Evolutionary conservation across 2,113 vertebrate species (phyloP).

Genomic region (Sclerurus mexicanus): DNA sequence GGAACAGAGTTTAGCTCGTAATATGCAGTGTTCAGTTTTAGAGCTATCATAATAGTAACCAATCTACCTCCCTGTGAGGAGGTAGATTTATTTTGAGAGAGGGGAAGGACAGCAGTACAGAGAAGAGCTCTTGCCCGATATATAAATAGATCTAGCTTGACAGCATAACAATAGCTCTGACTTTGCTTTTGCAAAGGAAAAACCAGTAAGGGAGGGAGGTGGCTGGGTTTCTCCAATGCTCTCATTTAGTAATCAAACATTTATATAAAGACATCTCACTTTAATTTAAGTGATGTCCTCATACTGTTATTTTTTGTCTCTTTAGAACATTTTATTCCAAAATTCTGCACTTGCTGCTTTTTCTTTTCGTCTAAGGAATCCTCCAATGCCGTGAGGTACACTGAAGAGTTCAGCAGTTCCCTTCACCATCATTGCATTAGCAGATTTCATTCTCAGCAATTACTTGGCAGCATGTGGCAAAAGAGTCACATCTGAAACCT

Average conservation of each 20-base stretch:
- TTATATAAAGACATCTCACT: background rate
- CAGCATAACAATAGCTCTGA: background rate
- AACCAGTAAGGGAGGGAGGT: background rate
- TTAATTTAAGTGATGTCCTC: background rate
- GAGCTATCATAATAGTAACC: slow-evolving; percentile 23
- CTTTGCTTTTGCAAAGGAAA: background rate
- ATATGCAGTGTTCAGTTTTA: slow-evolving; percentile 12
- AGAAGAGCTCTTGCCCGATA: background rate
- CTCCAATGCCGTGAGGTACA: background rate
- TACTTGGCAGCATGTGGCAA: background rate
- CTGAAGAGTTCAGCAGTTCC: background rate
- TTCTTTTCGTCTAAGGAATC: background rate
- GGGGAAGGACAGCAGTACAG: background rate
- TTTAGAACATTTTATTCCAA: background rate
- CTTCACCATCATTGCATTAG: background rate
- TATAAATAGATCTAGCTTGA: background rate
- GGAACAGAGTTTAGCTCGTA: background rate
- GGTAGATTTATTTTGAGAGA: background rate
- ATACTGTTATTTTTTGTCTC: background rate
- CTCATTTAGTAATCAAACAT: background rate
- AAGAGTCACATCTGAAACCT: background rate
- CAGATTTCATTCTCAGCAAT: background rate
- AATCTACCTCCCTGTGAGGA: background rate
- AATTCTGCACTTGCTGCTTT: background rate
- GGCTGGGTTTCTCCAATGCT: background rate